phyloP scores from a whole-genome alignment of 2,797 vertebrate genomes.

The Melanotaenia parkinsoni region DNA sequence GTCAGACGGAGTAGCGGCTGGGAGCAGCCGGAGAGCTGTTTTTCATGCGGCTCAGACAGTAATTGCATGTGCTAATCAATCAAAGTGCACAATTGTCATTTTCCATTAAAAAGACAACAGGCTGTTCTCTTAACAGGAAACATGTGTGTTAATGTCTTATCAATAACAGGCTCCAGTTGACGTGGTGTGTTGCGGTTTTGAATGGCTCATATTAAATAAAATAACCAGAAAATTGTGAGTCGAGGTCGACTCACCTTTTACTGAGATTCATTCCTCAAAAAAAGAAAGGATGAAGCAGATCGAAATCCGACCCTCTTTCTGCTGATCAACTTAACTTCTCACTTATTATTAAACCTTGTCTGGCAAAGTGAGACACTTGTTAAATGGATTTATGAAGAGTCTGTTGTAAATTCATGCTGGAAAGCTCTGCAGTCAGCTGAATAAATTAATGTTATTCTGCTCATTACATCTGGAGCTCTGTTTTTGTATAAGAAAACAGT shows the following conservation, averaged over 20 bases:
- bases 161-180: conserved; percentile 56
- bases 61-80: conserved; percentile 80
- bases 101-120: conserved; percentile 78
- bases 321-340: conserved; percentile 26
- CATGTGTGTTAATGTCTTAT: conserved; percentile 75
- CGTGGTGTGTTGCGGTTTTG: conserved; percentile 8
- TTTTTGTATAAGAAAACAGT: conserved; percentile 22
- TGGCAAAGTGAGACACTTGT: conserved; percentile 27
- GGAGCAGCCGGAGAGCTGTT: conserved; percentile 57
- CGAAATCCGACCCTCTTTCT: conserved; percentile 3
- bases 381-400: conserved; percentile 34
- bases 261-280: conserved; percentile 10
- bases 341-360: conserved; percentile 34
- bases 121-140: conserved; percentile 61
- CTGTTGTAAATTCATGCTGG: conserved; percentile 21
- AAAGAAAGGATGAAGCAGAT: conserved; percentile 3
- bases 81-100: conserved; percentile 71
- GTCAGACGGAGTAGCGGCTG: conserved; percentile 59
- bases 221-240: neutral
- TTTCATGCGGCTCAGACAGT: conserved; percentile 75
- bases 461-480: conserved; percentile 43
- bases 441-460: conserved; percentile 36
- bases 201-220: conserved; percentile 23
- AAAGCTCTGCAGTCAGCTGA: conserved; percentile 38
- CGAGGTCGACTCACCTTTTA: conserved; percentile 18